These are phyloP conservation scores for Pammene fasciana DNA, from an alignment of 2,888 invertebrate genomes.

Conservation along the genomic window DNA sequence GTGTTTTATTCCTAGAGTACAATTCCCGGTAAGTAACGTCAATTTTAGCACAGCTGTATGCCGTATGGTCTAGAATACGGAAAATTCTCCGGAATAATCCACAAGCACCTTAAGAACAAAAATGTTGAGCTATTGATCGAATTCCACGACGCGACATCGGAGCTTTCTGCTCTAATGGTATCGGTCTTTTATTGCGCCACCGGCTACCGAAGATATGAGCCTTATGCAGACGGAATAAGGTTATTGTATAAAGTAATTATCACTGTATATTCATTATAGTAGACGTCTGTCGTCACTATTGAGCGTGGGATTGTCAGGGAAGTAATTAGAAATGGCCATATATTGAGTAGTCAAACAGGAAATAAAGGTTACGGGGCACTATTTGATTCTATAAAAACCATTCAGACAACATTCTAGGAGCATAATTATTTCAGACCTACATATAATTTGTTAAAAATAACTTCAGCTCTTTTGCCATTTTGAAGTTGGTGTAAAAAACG, in stretches of 20 bases:
- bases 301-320: conserved; percentile 16
- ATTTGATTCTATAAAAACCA: too few species aligned
- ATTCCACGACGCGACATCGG: conserved; percentile 55
- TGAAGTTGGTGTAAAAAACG: too few species aligned
- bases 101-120: conserved; percentile 50
- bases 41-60: background rate
- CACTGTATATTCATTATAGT: conserved; percentile 32
- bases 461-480: too few species aligned
- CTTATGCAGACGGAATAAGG: conserved; percentile 30
- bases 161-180: conserved; percentile 52
- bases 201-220: conserved; percentile 3
- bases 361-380: too few species aligned
- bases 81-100: background rate
- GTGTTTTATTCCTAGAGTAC: too few species aligned
- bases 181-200: conserved; percentile 48
- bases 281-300: conserved; percentile 18
- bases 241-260: conserved; percentile 21
- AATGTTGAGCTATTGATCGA: conserved; percentile 56
- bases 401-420: too few species aligned
- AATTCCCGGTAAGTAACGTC: too few species aligned
- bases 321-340: conserved; percentile 20
- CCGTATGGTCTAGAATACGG: too few species aligned
- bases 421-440: too few species aligned
- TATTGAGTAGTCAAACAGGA: background rate
- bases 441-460: too few species aligned